Conservation (phyloP, 2,113 vertebrate genomes). For the Noctilio leporinus region DNA sequence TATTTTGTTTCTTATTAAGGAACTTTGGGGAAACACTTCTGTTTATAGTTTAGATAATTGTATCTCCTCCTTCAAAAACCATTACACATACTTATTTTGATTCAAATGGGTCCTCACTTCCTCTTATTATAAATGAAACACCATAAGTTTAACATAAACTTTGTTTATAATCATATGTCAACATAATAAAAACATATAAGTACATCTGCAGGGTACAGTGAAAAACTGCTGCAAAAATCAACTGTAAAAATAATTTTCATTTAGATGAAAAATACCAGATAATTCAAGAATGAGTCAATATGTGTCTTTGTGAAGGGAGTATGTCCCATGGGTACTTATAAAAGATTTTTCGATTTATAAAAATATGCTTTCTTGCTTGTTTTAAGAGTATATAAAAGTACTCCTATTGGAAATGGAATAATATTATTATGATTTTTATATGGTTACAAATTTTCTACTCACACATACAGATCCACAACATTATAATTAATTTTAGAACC, state of each 20-base stretch:
- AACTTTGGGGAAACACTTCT: constrained; percentile 56
- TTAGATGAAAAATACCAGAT: constrained; percentile 44
- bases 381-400: constrained; percentile 7
- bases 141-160: constrained; percentile 13
- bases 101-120: constrained; percentile 20
- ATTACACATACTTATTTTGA: neutral
- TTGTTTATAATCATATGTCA: constrained; percentile 52
- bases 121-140: constrained; percentile 40
- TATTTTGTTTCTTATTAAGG: constrained; percentile 39
- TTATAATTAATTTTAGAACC: neutral
- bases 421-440: neutral
- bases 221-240: constrained; percentile 67
- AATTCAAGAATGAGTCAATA: constrained; percentile 26
- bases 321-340: neutral
- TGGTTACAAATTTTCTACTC: neutral
- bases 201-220: constrained; percentile 40
- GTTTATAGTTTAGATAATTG: constrained; percentile 27
- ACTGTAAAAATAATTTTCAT: constrained; percentile 63
- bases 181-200: constrained; percentile 70
- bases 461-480: neutral
- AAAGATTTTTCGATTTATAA: constrained; percentile 53
- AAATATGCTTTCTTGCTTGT: neutral
- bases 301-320: constrained; percentile 13
- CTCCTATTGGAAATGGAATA: neutral
- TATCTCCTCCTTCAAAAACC: neutral